phyloP scores from a whole-genome alignment of 2,113 vertebrate genomes.

The Xenus cinereus region DNA sequence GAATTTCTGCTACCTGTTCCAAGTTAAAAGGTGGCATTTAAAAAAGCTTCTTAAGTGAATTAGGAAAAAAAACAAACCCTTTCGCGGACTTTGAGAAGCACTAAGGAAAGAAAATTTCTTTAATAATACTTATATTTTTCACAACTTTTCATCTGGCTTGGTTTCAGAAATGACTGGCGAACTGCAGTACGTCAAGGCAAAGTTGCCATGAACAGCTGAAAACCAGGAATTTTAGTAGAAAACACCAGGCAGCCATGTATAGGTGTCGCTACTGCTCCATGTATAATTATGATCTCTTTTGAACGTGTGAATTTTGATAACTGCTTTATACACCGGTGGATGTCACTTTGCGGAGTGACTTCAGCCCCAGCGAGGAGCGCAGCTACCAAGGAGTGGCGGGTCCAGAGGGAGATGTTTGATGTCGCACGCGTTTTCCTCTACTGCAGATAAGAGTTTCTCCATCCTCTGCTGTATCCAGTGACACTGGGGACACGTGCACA shows the following conservation, averaged over 20 bases:
- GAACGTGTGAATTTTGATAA: not conserved
- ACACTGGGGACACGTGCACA: not conserved
- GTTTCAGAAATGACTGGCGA: not conserved
- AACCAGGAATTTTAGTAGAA: not conserved
- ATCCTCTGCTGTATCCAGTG: accelerated
- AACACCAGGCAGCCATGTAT: not conserved
- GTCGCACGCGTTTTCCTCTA: accelerated
- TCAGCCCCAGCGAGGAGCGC: not conserved
- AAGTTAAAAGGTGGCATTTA: not conserved
- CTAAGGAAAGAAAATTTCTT: not conserved
- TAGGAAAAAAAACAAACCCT: not conserved
- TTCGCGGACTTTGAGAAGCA: not conserved
- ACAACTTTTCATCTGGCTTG: not conserved
- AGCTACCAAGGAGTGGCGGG: accelerated
- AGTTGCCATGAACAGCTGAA: not conserved
- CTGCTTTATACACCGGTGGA: not conserved
- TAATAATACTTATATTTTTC: not conserved
- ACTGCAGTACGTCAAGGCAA: not conserved
- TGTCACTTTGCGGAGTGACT: not conserved
- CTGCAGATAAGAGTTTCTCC: not conserved
- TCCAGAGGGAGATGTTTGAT: not conserved
- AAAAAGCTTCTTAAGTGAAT: not conserved
- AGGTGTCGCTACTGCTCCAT: constrained; percentile 51
- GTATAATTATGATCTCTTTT: not conserved
- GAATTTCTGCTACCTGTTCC: not conserved